Base-by-base conservation (phyloP, 2,113 vertebrate species). In the Dendrocopos noguchii region DNA sequence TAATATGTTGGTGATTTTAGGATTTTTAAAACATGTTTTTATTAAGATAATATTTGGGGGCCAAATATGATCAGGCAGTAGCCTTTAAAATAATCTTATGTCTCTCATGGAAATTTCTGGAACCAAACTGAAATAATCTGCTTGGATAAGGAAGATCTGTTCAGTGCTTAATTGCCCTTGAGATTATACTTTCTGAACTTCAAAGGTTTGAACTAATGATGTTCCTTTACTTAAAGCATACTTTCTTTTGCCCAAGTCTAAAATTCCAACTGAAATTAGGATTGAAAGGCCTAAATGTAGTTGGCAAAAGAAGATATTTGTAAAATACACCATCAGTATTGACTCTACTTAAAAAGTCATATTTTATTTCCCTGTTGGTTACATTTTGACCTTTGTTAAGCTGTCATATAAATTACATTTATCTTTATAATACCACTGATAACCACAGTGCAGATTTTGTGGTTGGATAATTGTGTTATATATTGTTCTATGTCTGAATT, bases 321-420 rank as follows among this genome's bases (percentile, higher is more conserved):
- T 22, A 82, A 94, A 93, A 80, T 46, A 77, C 15, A 86, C 3
- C 28, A 60, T 94, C 68, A 12, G 21, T 88, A 85, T 64, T 94
- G 75, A 94, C 88, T 95, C 52, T 66, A 79, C 46, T 53, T 81
- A 83, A 95, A 89, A 95, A 57, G 27, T 73, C 15, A 8, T 85
- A 55, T 52, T 63, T 77, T 86, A 93, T 93, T 95, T 84, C 68
- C 87, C 50, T 89, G 4, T 42, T 86, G 91, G 65, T 52, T 91
- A 79, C 52, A 55, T 93, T 96, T 91, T 94, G 81, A 95, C 91
- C 68, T 96, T 96, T 96, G 72, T 87, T 95, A 73, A 93, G 59
- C 60, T 95, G 50, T 91, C 50, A 93, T 59, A 78, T 88, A 92
- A 91, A 92, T 91, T 90, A 61, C 73, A 56, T 95, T 95, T 95